Evolutionary conservation across 2,113 vertebrate species (phyloP).

Genomic region (Callospermophilus lateralis): DNA sequence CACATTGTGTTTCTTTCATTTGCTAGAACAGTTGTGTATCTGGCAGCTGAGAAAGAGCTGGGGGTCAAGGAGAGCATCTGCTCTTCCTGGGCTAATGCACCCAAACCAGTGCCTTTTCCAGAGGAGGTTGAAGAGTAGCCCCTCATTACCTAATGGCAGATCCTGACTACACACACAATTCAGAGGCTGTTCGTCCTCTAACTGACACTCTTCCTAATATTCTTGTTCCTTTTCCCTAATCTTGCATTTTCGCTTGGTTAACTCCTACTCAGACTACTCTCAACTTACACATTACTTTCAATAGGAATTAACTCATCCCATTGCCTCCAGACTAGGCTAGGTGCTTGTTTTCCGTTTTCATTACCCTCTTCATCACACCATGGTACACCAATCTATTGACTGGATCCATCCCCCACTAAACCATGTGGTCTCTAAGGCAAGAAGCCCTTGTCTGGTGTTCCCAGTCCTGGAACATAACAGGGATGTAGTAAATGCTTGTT

Average conservation of each 20-base stretch:
- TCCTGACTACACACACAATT: neutral
- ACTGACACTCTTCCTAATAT: neutral
- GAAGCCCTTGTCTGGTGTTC: neutral
- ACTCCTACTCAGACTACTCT: neutral
- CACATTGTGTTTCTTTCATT: neutral
- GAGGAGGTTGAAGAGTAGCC: neutral
- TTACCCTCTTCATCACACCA: neutral
- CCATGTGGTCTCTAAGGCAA: neutral
- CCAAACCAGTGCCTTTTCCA: neutral
- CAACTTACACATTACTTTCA: neutral
- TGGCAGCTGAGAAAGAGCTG: neutral
- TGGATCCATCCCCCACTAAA: neutral
- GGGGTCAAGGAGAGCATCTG: neutral
- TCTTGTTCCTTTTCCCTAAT: neutral
- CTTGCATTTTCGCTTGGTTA: neutral
- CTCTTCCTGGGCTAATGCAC: neutral
- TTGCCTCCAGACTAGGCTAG: neutral
- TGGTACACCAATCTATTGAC: neutral
- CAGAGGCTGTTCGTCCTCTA: neutral
- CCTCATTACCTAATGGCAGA: neutral
- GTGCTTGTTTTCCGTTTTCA: neutral
- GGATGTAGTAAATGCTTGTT: constrained; percentile 17
- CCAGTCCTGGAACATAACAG: neutral
- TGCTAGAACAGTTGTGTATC: neutral
- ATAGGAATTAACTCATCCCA: neutral